A percentile compares a stretch with the other conserved stretches of the same genome.
Conservation (phyloP, 2,113 vertebrate species). For the Mustela lutreola region DNA sequence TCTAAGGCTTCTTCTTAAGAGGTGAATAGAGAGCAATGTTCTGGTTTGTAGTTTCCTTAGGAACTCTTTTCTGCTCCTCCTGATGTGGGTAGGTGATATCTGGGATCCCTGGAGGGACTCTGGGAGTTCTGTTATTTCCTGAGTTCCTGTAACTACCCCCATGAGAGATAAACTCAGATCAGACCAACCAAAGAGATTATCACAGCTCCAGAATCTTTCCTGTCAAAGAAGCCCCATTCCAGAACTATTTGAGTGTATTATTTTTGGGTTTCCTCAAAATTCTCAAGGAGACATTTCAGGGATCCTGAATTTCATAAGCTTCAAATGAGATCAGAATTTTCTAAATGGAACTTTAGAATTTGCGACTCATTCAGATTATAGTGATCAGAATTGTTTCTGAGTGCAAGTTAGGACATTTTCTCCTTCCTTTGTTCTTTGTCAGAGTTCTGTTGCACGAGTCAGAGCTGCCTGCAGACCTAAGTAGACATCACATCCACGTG, state of each 20-base stretch:
- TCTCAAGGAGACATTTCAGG: conserved; percentile 1
- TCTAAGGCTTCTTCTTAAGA: not conserved
- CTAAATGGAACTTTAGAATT: not conserved
- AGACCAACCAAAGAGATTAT: not conserved
- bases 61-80: not conserved
- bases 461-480: not conserved
- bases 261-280: conserved; percentile 19
- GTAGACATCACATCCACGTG: no score
- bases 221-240: not conserved
- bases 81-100: conserved; percentile 4
- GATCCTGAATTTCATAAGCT: not conserved
- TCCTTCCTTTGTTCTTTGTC: not conserved
- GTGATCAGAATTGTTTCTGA: not conserved
- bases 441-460: not conserved
- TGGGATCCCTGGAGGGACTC: not conserved
- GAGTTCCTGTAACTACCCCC: conserved; percentile 25
- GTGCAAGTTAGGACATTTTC: not conserved
- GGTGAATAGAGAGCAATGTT: conserved; percentile 49
- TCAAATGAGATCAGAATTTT: conserved; percentile 3
- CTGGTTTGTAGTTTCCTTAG: conserved; percentile 42
- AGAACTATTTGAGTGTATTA: not conserved
- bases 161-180: conserved; percentile 53
- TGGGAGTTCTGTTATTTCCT: conserved; percentile 56
- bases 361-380: not conserved
- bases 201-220: not conserved